Evolutionary conservation across 2,797 vertebrate species (phyloP), one percentile per base, ranked within the genome.

Genomic region (Brotula barbata): DNA sequence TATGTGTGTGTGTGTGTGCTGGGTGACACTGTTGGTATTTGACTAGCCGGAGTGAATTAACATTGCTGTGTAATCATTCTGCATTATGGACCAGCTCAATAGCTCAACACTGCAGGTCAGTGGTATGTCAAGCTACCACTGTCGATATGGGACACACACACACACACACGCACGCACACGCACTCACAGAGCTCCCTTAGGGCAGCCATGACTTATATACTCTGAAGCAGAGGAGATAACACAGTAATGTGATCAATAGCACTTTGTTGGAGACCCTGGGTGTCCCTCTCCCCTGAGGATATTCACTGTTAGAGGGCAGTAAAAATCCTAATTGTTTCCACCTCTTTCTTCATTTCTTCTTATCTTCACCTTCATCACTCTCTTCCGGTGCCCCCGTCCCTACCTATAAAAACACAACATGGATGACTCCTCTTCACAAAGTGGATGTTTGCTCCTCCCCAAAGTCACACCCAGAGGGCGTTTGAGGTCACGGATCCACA

Each of bases 171-270:
- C n/a, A n/a, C n/a, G n/a, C 43, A 49, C 34, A 58, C 14, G 37
- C 53, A 71, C 60, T 39, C 36, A 41, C 21, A 44, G 44, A 28
- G 37, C 40, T 68, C 73, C 74, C 80, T 69, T 44, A 46, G 17
- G 79, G 64, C 55, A 70, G 71, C 6, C 77, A 51, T 79, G 83
- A 83, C 81, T 86, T 80, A 71, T 81, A 73, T 52, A 68, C 73
- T 76, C 61, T 76, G 64, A 60, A 66, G 75, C 64, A 50, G 33
- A 64, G 58, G 69, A 76, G 77, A 78, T 77, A 88, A 84, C 75
- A 82, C 67, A 63, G 58, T 67, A 57, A 81, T 76, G 65, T 82
- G 80, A 89, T 87, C 85, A 86, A 88, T 83, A 82, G 59, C 69
- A 73, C 79, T 88, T 78, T 82, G 82, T 59, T 81, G 62, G 65